A percentile compares a stretch with the other conserved stretches of the same genome.
Conservation (phyloP, 2,113 vertebrate genomes). For the Hystrix brachyura region DNA sequence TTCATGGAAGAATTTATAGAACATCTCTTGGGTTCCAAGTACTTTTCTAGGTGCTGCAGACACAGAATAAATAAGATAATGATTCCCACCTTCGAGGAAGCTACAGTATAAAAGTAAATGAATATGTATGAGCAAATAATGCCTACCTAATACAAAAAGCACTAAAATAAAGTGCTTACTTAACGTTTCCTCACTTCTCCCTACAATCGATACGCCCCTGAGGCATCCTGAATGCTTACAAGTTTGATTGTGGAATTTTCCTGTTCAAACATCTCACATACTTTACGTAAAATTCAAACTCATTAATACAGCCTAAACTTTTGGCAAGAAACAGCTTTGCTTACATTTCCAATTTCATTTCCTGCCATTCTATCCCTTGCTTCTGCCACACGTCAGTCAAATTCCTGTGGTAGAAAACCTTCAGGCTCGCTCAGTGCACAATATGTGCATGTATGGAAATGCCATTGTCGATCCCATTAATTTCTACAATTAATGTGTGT, state of each 20-base stretch:
- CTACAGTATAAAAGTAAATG: not conserved
- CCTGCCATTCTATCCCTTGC: not conserved
- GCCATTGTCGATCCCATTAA: not conserved
- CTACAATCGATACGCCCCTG: not conserved
- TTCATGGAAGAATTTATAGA: slow-evolving; percentile 21
- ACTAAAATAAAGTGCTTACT: not conserved
- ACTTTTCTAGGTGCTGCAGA: not conserved
- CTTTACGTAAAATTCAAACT: not conserved
- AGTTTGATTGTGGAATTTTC: not conserved
- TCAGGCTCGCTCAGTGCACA: not conserved
- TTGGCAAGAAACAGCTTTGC: not conserved
- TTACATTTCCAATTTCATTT: slow-evolving; percentile 1
- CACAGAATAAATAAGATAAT: not conserved
- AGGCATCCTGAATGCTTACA: not conserved
- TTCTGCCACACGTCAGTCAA: not conserved
- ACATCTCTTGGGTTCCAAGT: not conserved
- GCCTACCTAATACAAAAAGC: not conserved
- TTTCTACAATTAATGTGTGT: not conserved
- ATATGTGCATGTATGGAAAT: not conserved
- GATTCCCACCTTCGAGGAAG: slow-evolving; percentile 9
- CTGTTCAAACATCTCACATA: not conserved
- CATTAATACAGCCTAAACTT: not conserved
- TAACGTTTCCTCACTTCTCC: not conserved
- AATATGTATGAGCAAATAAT: slow-evolving; percentile 35
- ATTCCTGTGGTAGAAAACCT: not conserved